Evolutionary conservation across 2,888 invertebrate species (phyloP).

Genomic region (Mallateleia sp.): DNA sequence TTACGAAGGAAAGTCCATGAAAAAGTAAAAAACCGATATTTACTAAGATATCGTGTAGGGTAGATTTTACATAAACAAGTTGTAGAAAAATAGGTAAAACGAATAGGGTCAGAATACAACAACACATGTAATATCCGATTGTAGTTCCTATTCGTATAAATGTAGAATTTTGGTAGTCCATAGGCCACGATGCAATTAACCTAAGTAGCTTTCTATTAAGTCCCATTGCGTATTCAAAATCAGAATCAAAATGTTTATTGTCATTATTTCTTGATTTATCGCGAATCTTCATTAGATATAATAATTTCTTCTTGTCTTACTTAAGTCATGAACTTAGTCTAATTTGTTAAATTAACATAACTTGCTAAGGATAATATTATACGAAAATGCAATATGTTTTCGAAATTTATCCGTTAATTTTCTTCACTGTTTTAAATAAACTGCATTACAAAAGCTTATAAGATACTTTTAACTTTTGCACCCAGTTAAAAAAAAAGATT

Average conservation of each 20-base stretch:
- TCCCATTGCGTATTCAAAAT: conserved; percentile 8
- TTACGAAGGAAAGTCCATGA: background rate
- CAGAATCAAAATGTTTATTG: background rate
- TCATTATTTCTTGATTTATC: background rate
- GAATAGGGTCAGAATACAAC: background rate
- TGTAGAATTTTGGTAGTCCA: background rate
- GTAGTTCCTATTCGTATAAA: background rate
- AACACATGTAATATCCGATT: background rate
- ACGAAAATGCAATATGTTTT: too few species aligned
- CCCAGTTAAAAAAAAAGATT: too few species aligned
- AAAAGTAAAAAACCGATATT: background rate
- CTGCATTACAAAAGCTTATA: too few species aligned
- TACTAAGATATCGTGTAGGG: background rate
- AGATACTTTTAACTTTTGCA: too few species aligned
- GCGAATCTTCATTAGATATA: conserved; percentile 6
- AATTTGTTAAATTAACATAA: too few species aligned
- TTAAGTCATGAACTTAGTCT: too few species aligned
- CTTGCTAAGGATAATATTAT: too few species aligned
- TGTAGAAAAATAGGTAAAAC: background rate
- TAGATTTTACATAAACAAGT: background rate
- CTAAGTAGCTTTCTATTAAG: background rate
- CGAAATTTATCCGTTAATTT: too few species aligned
- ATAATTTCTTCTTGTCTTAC: too few species aligned
- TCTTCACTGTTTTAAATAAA: too few species aligned
- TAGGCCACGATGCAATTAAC: conserved; percentile 11